A percentile compares a stretch with the other conserved stretches of the same genome.
Conservation (phyloP, 2,113 vertebrate species). For the Desmodus rotundus region DNA sequence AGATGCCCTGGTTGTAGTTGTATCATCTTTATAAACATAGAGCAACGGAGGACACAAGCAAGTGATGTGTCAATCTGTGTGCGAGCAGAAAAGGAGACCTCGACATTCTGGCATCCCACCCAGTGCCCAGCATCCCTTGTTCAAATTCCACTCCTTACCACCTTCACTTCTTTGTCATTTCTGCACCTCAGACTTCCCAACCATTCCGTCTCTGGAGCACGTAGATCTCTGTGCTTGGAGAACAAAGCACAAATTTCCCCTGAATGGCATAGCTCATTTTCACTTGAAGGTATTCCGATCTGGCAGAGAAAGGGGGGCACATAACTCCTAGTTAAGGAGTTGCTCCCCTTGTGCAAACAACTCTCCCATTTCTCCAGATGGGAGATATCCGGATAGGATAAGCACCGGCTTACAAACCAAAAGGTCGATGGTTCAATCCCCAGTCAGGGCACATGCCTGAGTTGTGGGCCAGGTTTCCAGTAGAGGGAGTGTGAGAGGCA, state of each 20-base stretch:
- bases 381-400: too few relatives aligned
- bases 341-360: constrained; percentile 28
- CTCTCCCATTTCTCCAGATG: not conserved
- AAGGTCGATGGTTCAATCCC: too few relatives aligned
- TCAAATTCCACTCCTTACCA: not conserved
- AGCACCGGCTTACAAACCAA: too few relatives aligned
- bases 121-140: not conserved
- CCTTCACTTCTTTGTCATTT: not conserved
- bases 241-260: not conserved
- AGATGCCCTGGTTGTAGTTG: not conserved
- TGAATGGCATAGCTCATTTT: too few relatives aligned
- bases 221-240: not conserved
- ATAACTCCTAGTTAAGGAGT: constrained; percentile 54
- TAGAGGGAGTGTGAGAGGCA: too few relatives aligned
- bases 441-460: too few relatives aligned
- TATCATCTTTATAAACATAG: not conserved
- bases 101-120: not conserved
- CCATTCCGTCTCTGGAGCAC: not conserved
- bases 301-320: constrained; percentile 27
- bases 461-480: too few relatives aligned
- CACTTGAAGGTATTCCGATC: constrained; percentile 39
- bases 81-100: not conserved
- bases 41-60: not conserved
- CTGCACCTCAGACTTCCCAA: not conserved
- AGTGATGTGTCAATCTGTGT: not conserved